phyloP scores from a whole-genome alignment of 2,888 invertebrate genomes.

The Myopa testacea region DNA sequence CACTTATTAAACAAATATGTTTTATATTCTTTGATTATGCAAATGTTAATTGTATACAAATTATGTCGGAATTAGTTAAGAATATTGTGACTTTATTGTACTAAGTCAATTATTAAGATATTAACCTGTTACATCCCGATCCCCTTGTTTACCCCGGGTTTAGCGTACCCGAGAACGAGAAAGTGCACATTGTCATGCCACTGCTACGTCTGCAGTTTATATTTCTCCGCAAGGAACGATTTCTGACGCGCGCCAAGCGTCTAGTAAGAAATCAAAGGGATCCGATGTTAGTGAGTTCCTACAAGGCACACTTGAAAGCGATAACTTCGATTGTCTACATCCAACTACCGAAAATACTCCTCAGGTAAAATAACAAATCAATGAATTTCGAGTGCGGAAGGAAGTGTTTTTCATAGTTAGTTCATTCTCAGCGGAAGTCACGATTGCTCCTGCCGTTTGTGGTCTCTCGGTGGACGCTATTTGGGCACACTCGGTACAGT shows the following conservation, averaged over 20 bases:
- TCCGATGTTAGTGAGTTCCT: constrained; percentile 77
- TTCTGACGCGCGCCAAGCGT: constrained; percentile 78
- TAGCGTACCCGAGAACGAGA: constrained; percentile 61
- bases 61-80: not conserved
- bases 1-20: not conserved
- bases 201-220: constrained; percentile 76
- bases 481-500: constrained; percentile 82
- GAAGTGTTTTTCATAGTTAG: not conserved
- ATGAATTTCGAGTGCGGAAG: not conserved
- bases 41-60: not conserved
- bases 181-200: constrained; percentile 74
- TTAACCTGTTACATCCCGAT: not conserved
- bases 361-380: constrained; percentile 71
- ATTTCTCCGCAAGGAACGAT: constrained; percentile 77
- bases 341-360: constrained; percentile 74
- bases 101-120: not conserved
- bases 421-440: constrained; percentile 71
- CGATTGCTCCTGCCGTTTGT: constrained; percentile 80
- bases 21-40: not conserved
- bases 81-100: not conserved
- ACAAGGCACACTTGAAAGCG: constrained; percentile 78
- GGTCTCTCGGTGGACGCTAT: constrained; percentile 79
- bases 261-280: constrained; percentile 72
- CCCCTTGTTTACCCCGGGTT: not conserved
- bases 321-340: constrained; percentile 77